Evolutionary conservation across 2,888 invertebrate species (phyloP).

Genomic region (Hirudinaria manillensis): DNA sequence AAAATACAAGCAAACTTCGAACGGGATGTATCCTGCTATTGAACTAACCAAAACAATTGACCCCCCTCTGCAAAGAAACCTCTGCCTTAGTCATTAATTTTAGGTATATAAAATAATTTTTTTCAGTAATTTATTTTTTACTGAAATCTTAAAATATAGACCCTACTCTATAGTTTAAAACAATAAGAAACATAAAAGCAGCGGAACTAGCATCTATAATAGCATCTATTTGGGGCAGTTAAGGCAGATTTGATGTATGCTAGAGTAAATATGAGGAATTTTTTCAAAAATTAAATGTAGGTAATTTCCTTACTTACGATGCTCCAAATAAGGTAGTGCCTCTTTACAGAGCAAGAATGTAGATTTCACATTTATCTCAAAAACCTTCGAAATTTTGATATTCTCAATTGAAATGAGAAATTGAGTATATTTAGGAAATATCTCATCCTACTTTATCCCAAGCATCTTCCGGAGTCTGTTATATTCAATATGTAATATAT

Average conservation of each 20-base stretch:
- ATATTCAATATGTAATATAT: not conserved
- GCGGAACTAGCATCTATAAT: no score
- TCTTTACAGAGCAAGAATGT: conserved; percentile 81
- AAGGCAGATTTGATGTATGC: no score
- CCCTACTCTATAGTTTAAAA: no score
- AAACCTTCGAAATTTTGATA: conserved; percentile 63
- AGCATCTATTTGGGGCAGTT: no score
- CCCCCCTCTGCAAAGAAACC: conserved; percentile 62
- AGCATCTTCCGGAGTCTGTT: conserved; percentile 23
- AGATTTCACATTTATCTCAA: conserved; percentile 87
- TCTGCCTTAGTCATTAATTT: no score
- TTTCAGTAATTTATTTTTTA: no score
- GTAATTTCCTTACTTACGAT: conserved; percentile 57
- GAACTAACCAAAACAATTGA: conserved; percentile 80
- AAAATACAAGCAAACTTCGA: conserved; percentile 41
- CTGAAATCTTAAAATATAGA: no score
- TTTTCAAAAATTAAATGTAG: not conserved
- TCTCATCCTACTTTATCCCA: conserved; percentile 65
- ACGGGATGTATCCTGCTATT: conserved; percentile 66
- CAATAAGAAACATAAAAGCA: no score
- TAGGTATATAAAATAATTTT: no score
- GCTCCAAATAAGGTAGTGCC: conserved; percentile 72
- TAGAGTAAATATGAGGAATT: not conserved
- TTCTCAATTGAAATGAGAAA: not conserved
- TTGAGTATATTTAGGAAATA: not conserved